Evolutionary conservation across 2,113 vertebrate species (phyloP).

Genomic region (Melozone crissalis): DNA sequence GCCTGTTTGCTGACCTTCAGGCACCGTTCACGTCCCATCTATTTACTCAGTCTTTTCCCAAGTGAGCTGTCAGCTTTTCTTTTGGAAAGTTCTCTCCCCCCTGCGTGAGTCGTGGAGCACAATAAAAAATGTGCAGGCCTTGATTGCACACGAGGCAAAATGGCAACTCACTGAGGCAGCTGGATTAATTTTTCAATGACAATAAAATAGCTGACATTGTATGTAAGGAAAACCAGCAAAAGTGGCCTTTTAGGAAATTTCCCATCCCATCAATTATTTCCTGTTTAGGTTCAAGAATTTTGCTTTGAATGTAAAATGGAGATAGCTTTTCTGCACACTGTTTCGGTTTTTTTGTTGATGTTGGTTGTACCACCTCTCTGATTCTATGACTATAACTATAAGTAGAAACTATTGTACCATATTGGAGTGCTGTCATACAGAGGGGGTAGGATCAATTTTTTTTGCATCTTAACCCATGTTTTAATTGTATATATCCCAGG

Average conservation of each 20-base stretch:
- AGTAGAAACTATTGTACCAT: too few relatives aligned
- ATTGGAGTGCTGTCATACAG: neutral
- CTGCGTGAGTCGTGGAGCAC: neutral
- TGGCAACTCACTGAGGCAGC: neutral
- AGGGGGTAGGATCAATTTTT: neutral
- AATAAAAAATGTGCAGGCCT: constrained; percentile 23
- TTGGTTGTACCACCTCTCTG: neutral
- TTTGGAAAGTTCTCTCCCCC: neutral
- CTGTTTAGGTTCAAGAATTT: constrained; percentile 23
- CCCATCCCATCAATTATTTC: constrained; percentile 12
- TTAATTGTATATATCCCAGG: neutral
- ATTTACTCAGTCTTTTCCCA: constrained; percentile 24
- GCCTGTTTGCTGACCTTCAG: constrained; percentile 27
- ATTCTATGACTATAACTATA: neutral
- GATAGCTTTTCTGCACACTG: neutral
- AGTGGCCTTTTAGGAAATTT: constrained; percentile 25
- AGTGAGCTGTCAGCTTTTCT: constrained; percentile 44
- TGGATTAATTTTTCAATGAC: constrained; percentile 40
- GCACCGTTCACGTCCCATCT: neutral
- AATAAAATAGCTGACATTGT: neutral
- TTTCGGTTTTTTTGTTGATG: neutral
- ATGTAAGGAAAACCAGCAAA: neutral
- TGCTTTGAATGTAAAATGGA: neutral
- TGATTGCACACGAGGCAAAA: neutral
- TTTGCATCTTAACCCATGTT: neutral